Conservation (phyloP, 1,140 invertebrate genomes). For the Dendroctonus valens region DNA sequence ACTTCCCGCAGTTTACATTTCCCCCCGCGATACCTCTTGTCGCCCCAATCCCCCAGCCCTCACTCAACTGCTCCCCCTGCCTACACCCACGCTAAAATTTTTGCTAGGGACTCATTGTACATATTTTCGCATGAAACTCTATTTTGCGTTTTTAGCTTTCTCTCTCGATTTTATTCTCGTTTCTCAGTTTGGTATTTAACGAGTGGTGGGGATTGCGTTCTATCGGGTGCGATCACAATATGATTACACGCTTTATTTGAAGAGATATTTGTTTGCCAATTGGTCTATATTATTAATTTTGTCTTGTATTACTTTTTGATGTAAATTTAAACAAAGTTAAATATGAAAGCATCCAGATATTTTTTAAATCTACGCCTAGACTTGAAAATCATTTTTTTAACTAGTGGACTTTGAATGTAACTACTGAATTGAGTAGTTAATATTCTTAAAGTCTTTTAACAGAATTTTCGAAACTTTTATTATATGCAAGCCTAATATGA, state of each 20-base stretch:
- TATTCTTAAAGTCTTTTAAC: no score
- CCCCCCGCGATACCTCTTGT: conserved; percentile 30
- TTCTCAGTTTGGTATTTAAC: conserved; percentile 39
- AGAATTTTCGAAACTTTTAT: no score
- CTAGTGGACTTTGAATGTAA: no score
- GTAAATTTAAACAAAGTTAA: no score
- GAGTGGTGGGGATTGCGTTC: conserved; percentile 16
- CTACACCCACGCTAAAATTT: conserved; percentile 41
- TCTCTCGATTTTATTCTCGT: conserved; percentile 44
- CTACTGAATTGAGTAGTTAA: no score
- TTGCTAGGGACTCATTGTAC: conserved; percentile 50
- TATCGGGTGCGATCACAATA: conserved; percentile 5
- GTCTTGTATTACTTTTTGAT: no score
- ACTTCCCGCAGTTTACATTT: conserved; percentile 51
- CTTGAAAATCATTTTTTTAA: no score
- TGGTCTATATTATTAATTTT: no score
- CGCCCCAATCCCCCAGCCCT: conserved; percentile 20
- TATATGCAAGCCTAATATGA: no score
- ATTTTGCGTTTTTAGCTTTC: conserved; percentile 51
- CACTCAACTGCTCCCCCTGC: conserved; percentile 11
- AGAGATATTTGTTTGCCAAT: conserved; percentile 13
- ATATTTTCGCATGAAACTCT: conserved; percentile 49
- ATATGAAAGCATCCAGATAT: no score
- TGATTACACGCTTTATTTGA: not conserved
- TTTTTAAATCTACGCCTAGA: no score